Evolutionary conservation across 2,888 invertebrate genomes (phyloP).

Genomic region (Seladonia tumulorum): DNA sequence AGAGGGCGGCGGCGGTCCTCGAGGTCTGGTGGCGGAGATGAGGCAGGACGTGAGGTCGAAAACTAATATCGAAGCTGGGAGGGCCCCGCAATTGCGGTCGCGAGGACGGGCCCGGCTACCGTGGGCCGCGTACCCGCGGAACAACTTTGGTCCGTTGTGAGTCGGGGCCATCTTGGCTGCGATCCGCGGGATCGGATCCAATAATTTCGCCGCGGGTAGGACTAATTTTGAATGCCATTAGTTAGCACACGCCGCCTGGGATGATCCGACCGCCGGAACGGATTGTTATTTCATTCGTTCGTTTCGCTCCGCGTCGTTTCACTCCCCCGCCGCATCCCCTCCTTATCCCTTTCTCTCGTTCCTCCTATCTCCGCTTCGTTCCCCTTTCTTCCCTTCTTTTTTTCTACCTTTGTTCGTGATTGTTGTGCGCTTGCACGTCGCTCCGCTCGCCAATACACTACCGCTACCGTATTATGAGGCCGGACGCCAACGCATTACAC

Average conservation of each 20-base stretch:
- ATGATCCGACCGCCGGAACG: slow-evolving; percentile 68
- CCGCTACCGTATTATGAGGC: slow-evolving; percentile 62
- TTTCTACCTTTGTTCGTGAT: slow-evolving; percentile 59
- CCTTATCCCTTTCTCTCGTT: not conserved
- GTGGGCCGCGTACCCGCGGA: slow-evolving; percentile 59
- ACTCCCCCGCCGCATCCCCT: not conserved
- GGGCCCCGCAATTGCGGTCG: slow-evolving; percentile 81
- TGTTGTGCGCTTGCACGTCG: slow-evolving; percentile 61
- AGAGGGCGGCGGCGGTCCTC: slow-evolving; percentile 22
- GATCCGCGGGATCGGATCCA: slow-evolving; percentile 68
- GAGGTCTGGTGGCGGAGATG: slow-evolving; percentile 36
- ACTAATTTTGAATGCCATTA: slow-evolving; percentile 85
- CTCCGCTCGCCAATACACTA: slow-evolving; percentile 39
- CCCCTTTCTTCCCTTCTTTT: slow-evolving; percentile 10
- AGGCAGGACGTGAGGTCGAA: slow-evolving; percentile 73
- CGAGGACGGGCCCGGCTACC: slow-evolving; percentile 72
- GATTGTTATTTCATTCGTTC: slow-evolving; percentile 77
- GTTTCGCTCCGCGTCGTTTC: slow-evolving; percentile 40
- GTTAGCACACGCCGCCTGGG: slow-evolving; percentile 81
- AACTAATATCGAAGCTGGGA: slow-evolving; percentile 82
- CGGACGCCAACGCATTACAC: slow-evolving; percentile 65
- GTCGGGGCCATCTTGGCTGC: slow-evolving; percentile 20
- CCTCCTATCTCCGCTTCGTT: slow-evolving; percentile 1
- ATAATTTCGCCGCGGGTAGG: slow-evolving; percentile 81
- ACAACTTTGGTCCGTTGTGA: slow-evolving; percentile 71